Conservation (phyloP, 2,113 vertebrate genomes). For the Salminus brasiliensis region DNA sequence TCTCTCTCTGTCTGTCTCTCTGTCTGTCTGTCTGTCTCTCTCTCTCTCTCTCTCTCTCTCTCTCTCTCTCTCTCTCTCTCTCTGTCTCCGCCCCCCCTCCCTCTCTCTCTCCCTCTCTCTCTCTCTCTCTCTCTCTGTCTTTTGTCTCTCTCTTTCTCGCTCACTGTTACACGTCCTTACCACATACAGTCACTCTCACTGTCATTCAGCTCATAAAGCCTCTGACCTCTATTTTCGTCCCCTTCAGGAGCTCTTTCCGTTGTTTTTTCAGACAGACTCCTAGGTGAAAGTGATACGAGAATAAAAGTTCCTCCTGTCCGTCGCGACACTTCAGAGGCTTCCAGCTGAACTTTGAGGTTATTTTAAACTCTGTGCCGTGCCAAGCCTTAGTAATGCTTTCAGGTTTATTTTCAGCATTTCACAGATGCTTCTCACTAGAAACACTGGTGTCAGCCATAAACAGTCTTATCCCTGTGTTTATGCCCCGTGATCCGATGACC, state of each 20-base stretch:
- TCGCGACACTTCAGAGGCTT: slow-evolving; percentile 1
- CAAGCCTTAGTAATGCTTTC: neutral
- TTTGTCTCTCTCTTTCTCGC: neutral
- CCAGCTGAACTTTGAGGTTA: neutral
- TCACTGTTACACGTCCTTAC: neutral
- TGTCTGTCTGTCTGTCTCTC: too few species aligned
- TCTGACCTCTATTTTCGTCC: neutral
- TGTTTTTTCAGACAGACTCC: slow-evolving; percentile 3
- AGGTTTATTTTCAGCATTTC: neutral
- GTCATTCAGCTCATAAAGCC: neutral
- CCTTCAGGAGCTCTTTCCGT: too few species aligned
- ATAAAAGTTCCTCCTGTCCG: neutral
- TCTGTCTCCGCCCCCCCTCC: too few species aligned
- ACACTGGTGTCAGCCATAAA: neutral
- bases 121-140: too few species aligned
- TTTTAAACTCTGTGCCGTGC: neutral
- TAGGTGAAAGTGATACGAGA: neutral
- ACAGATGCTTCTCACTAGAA: neutral
- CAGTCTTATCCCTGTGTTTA: neutral
- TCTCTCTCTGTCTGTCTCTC: too few species aligned
- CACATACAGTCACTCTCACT: neutral
- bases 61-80: too few species aligned
- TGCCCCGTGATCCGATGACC: neutral
- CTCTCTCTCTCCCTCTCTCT: too few species aligned
- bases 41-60: too few species aligned